phyloP scores from a whole-genome alignment of 2,888 invertebrate genomes.

The Habrosyne pyritoides region DNA sequence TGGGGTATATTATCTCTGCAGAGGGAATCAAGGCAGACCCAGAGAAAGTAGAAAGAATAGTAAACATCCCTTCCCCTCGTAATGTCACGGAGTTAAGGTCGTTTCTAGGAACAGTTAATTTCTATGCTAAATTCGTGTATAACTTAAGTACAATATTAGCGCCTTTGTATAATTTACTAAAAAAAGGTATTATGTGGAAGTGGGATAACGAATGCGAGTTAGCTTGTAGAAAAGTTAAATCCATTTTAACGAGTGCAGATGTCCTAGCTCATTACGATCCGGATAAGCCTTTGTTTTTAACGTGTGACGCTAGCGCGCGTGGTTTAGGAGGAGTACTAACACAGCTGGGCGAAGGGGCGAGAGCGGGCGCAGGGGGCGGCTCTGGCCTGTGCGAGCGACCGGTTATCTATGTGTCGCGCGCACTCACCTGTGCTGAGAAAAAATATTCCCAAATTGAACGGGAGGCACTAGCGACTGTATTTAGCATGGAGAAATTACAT shows the following conservation, averaged over 20 bases:
- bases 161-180: not conserved
- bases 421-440: not conserved
- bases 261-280: not conserved
- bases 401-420: not conserved
- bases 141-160: not conserved
- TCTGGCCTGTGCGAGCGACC: not conserved
- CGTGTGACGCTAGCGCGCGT: too few relatives aligned
- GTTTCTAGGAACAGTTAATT: not conserved
- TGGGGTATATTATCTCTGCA: not conserved
- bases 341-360: not conserved
- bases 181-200: not conserved
- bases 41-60: not conserved
- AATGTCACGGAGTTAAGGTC: not conserved
- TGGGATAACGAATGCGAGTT: not conserved
- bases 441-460: too few relatives aligned
- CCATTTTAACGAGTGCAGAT: not conserved
- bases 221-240: not conserved
- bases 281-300: too few relatives aligned
- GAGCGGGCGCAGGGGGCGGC: too few relatives aligned
- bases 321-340: not conserved
- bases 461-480: too few relatives aligned
- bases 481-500: too few relatives aligned
- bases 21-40: not conserved
- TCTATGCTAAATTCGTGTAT: not conserved
- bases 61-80: not conserved